Percentiles rank a stretch among this genome's conserved stretches.
These are phyloP conservation scores for Homarus gammarus DNA, from an alignment of 2,888 invertebrate species.

Conservation along the genomic window DNA sequence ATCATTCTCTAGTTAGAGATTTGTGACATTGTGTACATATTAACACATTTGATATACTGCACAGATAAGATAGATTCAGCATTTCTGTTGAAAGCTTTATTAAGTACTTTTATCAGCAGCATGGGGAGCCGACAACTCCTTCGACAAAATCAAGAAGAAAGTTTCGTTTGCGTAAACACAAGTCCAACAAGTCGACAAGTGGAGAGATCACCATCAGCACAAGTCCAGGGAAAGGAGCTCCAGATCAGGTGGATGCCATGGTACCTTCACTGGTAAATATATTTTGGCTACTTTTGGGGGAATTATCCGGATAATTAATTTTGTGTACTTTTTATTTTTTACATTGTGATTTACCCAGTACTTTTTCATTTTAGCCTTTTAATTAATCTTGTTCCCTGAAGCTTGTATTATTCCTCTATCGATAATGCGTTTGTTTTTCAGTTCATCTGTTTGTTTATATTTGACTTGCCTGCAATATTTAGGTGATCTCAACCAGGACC, in stretches of 20 bases:
- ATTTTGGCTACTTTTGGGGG: background rate
- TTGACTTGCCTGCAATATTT: too few species aligned
- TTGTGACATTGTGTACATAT: too few species aligned
- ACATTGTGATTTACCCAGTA: too few species aligned
- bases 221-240: conserved; percentile 51
- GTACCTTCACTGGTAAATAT: conserved; percentile 59
- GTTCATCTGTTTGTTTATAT: too few species aligned
- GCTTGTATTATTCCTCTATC: too few species aligned
- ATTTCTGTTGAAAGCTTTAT: too few species aligned
- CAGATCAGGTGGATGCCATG: conserved; percentile 62
- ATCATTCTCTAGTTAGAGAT: too few species aligned
- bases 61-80: too few species aligned
- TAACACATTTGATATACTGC: too few species aligned
- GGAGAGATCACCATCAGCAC: conserved; percentile 48
- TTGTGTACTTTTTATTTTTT: background rate
- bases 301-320: background rate
- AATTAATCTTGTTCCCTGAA: background rate
- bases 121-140: conserved; percentile 73
- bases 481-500: too few species aligned
- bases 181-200: conserved; percentile 65
- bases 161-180: conserved; percentile 75
- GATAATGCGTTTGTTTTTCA: too few species aligned
- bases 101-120: too few species aligned
- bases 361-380: background rate
- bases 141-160: conserved; percentile 75